A percentile compares a stretch with the other conserved stretches of the same genome.
phyloP scores from a whole-genome alignment of 2,888 invertebrate species.

The Pharmacophagus antenor region DNA sequence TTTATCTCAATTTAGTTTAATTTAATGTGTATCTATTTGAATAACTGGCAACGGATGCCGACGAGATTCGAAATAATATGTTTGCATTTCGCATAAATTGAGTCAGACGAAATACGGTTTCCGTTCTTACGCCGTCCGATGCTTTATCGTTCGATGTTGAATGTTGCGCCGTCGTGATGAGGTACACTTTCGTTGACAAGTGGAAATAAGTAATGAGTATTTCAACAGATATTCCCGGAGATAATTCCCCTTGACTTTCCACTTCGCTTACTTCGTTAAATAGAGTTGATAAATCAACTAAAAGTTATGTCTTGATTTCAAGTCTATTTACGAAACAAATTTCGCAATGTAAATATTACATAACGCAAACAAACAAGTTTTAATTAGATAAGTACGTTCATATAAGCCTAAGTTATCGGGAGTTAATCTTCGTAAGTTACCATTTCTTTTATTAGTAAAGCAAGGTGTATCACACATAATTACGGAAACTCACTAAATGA shows the following conservation, averaged over 20 bases:
- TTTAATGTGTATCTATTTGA: constrained; percentile 6
- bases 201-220: constrained; percentile 22
- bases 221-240: constrained; percentile 12
- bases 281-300: constrained; percentile 27
- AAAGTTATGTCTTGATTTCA: constrained; percentile 10
- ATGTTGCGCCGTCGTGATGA: constrained; percentile 16
- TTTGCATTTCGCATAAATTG: constrained; percentile 28
- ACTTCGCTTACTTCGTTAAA: constrained; percentile 22
- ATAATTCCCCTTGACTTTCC: constrained; percentile 22
- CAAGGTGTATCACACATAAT: no score
- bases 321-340: neutral
- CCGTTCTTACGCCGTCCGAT: constrained; percentile 13
- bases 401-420: no score
- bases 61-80: constrained; percentile 23
- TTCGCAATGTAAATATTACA: neutral
- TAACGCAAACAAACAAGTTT: neutral
- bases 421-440: no score
- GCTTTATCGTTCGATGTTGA: constrained; percentile 26
- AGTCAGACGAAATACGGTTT: constrained; percentile 28
- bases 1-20: neutral
- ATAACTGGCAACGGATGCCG: constrained; percentile 14
- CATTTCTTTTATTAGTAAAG: no score
- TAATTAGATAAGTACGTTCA: no score
- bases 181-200: constrained; percentile 14
- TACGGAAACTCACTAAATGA: no score